Evolutionary conservation across 2,888 invertebrate species (phyloP).

Genomic region (Eupeodes latifasciatus): DNA sequence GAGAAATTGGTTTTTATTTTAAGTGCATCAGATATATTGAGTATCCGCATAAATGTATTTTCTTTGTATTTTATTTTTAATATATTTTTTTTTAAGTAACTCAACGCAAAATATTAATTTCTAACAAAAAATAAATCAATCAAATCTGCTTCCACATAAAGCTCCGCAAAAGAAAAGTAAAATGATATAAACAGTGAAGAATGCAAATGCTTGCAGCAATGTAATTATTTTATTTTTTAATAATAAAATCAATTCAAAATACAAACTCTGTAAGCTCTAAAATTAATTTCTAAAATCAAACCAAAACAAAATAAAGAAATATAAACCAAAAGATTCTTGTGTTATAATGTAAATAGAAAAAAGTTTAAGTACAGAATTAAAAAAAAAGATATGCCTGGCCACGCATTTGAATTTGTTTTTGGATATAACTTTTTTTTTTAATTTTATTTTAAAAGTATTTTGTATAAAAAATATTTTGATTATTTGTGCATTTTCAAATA

Average conservation of each 20-base stretch:
- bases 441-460: constrained; percentile 35
- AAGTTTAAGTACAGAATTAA: constrained; percentile 45
- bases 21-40: constrained; percentile 54
- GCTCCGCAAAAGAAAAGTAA: constrained; percentile 71
- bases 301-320: constrained; percentile 38
- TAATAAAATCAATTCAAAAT: constrained; percentile 61
- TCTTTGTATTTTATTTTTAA: constrained; percentile 19
- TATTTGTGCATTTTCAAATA: constrained; percentile 65
- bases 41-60: constrained; percentile 12
- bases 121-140: background rate
- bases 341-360: constrained; percentile 78
- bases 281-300: constrained; percentile 67
- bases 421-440: constrained; percentile 50
- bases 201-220: constrained; percentile 75
- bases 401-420: constrained; percentile 81
- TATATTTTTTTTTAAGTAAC: constrained; percentile 6
- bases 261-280: constrained; percentile 75
- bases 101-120: constrained; percentile 25
- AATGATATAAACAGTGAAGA: constrained; percentile 65
- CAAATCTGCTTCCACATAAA: constrained; percentile 69
- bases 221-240: constrained; percentile 28
- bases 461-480: constrained; percentile 55
- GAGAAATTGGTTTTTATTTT: constrained; percentile 24
- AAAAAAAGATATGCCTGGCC: constrained; percentile 83
- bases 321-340: constrained; percentile 65